Evolutionary conservation across 2,888 invertebrate species (phyloP).

Genomic region (Trissolcus japonicus): DNA sequence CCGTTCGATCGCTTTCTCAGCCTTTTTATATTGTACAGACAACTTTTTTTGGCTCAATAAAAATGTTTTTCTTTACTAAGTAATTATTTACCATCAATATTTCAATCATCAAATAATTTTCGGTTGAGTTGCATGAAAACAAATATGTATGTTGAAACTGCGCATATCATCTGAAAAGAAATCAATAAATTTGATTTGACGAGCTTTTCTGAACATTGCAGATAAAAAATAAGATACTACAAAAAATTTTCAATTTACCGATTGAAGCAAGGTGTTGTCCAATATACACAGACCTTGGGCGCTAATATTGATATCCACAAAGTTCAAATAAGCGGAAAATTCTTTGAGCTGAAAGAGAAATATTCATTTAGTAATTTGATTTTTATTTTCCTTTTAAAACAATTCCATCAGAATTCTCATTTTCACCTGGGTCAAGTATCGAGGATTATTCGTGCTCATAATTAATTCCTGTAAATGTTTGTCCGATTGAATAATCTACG

Average conservation of each 20-base stretch:
- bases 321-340: conserved; percentile 8
- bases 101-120: background rate
- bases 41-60: background rate
- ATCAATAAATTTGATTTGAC: background rate
- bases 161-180: conserved; percentile 14
- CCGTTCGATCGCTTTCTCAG: background rate
- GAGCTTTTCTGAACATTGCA: background rate
- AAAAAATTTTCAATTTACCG: conserved; percentile 9
- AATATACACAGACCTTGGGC: conserved; percentile 3
- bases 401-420: background rate
- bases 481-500: background rate
- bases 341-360: conserved; percentile 11
- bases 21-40: background rate
- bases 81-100: background rate
- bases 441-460: background rate
- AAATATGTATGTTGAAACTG: conserved; percentile 8
- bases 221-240: background rate
- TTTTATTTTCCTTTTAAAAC: background rate
- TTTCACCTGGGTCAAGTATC: background rate
- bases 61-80: background rate
- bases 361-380: background rate
- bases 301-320: conserved; percentile 5
- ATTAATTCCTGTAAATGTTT: background rate
- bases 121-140: conserved; percentile 12
- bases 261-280: conserved; percentile 7